phyloP scores from a whole-genome alignment of 2,797 vertebrate species.

The Synaphobranchus kaupii region DNA sequence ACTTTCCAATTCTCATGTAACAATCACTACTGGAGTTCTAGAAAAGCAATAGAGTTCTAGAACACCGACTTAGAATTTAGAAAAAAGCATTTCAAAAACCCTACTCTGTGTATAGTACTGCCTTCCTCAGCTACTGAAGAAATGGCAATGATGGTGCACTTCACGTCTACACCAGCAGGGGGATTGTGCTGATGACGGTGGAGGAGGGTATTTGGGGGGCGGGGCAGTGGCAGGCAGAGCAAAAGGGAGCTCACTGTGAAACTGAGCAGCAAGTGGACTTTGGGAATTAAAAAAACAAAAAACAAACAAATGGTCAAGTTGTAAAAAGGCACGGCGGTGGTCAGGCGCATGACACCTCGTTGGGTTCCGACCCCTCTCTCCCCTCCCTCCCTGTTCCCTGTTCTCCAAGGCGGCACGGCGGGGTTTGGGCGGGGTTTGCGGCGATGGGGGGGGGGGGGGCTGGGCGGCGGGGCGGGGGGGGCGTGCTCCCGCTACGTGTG shows the following conservation, averaged over 20 bases:
- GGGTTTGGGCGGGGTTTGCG: no score
- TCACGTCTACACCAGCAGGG: slow-evolving; percentile 20
- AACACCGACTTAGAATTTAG: no score
- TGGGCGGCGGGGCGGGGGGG: neutral
- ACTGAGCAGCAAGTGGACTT: slow-evolving; percentile 37
- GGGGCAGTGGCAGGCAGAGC: neutral
- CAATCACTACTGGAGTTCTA: no score
- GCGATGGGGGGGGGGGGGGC: neutral
- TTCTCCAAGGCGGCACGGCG: slow-evolving; percentile 14
- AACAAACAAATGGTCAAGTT: slow-evolving; percentile 45
- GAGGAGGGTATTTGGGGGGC: neutral
- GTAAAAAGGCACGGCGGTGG: slow-evolving; percentile 63
- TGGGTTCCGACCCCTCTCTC: slow-evolving; percentile 21
- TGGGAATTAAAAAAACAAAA: slow-evolving; percentile 42
- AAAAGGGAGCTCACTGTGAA: slow-evolving; percentile 31
- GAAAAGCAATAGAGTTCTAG: no score
- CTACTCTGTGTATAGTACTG: neutral
- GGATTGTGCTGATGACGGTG: neutral
- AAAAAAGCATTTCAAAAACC: no score
- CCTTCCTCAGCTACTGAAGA: neutral
- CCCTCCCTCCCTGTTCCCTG: neutral
- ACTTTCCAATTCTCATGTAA: no score
- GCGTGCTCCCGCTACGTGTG: slow-evolving; percentile 76
- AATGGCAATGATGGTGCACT: neutral
- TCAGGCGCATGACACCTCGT: slow-evolving; percentile 30